These are phyloP conservation scores for Xenopus tropicalis DNA, from an alignment of 2,113 vertebrate species.

Conservation along the genomic window DNA sequence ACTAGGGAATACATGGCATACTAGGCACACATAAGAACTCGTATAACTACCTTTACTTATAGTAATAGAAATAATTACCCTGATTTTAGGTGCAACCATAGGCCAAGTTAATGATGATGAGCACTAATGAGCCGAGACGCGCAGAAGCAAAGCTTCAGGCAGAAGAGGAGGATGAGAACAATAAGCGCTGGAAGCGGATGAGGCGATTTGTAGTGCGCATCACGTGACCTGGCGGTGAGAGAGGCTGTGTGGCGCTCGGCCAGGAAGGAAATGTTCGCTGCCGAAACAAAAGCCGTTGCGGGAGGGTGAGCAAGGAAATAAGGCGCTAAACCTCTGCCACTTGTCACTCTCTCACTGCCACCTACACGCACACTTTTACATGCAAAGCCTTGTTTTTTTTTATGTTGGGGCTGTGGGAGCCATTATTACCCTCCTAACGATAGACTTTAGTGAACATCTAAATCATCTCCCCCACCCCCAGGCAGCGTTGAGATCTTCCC, in stretches of 20 bases:
- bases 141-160: no score
- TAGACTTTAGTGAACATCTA: not conserved
- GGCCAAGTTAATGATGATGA: no score
- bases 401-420: not conserved
- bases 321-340: not conserved
- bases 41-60: no score
- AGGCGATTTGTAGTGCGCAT: constrained; percentile 15
- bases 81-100: no score
- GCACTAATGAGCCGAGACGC: no score
- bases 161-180: no score
- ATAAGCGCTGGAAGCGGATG: not conserved
- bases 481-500: constrained; percentile 36
- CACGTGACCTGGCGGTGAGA: constrained; percentile 26
- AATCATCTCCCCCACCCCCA: constrained; percentile 20
- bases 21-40: no score
- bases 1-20: no score
- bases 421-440: not conserved
- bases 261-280: constrained; percentile 38
- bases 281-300: constrained; percentile 28
- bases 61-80: no score
- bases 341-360: constrained; percentile 10
- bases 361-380: not conserved
- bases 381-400: not conserved
- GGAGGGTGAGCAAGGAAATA: constrained; percentile 19
- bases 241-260: constrained; percentile 18